Evolutionary conservation across 2,113 vertebrate species (phyloP), one percentile per base, ranked within the genome.

Genomic region (Nesoenas mayeri): DNA sequence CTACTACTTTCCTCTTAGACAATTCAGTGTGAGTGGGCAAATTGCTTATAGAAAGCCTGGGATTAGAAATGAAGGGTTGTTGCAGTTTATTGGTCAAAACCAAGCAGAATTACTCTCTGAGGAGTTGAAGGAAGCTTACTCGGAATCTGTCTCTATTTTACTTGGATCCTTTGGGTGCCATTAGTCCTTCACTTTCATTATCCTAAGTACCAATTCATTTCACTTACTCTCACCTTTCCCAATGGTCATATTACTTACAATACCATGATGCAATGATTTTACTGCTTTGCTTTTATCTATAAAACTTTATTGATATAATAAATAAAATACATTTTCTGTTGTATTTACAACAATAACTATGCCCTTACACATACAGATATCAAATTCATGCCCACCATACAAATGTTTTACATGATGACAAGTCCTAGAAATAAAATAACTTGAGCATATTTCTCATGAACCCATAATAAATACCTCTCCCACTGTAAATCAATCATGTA

Each of bases 131-230:
- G 20, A 82, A 95, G 66, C 53, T 94, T 94, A 56, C 50, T 71
- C 0, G 11, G 71, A 93, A 89, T 85, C 67, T 94, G 47, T 34
- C 62, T 83, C 47, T 44, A 95, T 90, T 88, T 93, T 79, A 66
- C 79, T 83, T 83, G 50, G 26, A 57, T 92, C 91, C 85, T 96
- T 73, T 81, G 91, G 66, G 88, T 84, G 78, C 88, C 31, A 84
- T 95, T 87, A 92, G 47, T 85, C 82, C 75, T 85, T 95, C 85
- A 81, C 34, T 96, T 92, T 92, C 95, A 96, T 96, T 97, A 95
- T 94, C 71, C 80, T 95, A 94, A 97, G 79, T 74, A 95, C 72
- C 93, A 95, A 94, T 94, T 96, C 90, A 97, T 95, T 97, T 96
- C 71, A 92, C 72, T 94, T 92, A 93, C 79, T 88, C 72, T 96